Percentiles rank a stretch among this genome's conserved stretches.
Conservation (phyloP, 2,113 vertebrate genomes). For the Oxygymnocypris stewartii region DNA sequence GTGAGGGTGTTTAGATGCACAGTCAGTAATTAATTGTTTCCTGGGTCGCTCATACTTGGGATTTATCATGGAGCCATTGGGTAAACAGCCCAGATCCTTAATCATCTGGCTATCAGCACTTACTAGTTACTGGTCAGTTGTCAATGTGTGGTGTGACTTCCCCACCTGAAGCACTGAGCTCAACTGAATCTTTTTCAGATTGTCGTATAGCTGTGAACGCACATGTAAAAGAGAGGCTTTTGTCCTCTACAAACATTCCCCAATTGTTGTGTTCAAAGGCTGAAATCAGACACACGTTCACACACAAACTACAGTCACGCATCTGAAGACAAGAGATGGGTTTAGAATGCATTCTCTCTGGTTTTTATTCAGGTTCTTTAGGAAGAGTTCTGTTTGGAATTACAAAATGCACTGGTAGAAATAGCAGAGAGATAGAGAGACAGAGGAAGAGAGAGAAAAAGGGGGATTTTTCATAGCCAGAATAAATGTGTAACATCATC, state of each 20-base stretch:
- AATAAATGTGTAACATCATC: slow-evolving; percentile 75
- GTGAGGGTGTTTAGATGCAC: not conserved
- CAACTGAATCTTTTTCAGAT: not conserved
- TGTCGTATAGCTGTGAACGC: slow-evolving; percentile 18
- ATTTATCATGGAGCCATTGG: not conserved
- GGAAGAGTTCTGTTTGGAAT: slow-evolving; percentile 79
- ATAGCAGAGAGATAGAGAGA: slow-evolving; percentile 74
- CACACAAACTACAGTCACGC: slow-evolving; percentile 49
- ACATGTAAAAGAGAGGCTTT: not conserved
- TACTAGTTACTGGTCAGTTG: slow-evolving; percentile 27
- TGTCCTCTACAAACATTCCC: not conserved
- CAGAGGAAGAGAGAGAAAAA: slow-evolving; percentile 49
- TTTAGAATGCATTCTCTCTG: slow-evolving; percentile 80
- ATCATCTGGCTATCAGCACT: not conserved
- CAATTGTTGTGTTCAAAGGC: not conserved
- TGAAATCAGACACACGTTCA: not conserved
- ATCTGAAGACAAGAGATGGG: slow-evolving; percentile 40
- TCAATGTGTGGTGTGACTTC: not conserved
- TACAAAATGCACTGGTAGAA: slow-evolving; percentile 84
- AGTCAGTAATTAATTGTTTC: not conserved
- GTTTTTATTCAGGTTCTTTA: slow-evolving; percentile 80
- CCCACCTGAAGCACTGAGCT: not conserved
- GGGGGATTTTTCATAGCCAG: slow-evolving; percentile 69
- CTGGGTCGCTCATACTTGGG: not conserved
- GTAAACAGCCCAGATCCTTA: not conserved